A percentile compares a stretch with the other conserved stretches of the same genome.
These are phyloP conservation scores for Scolopax bukidnonensis DNA, from an alignment of 2,797 vertebrate genomes.

Conservation along the genomic window DNA sequence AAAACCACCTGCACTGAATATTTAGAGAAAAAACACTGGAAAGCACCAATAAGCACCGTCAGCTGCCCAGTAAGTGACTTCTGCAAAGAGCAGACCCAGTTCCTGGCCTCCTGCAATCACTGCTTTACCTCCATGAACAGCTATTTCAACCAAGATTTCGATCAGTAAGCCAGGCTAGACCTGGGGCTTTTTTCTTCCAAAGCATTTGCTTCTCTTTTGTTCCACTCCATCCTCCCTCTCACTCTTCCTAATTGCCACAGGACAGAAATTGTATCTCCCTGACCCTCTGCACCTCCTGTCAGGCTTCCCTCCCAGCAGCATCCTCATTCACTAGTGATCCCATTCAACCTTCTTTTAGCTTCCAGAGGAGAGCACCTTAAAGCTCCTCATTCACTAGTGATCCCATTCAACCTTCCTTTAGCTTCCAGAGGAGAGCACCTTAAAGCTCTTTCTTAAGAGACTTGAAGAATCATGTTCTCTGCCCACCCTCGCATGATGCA, in stretches of 20 bases:
- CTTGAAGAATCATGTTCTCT: neutral
- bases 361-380: neutral
- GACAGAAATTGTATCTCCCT: neutral
- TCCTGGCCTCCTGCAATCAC: neutral
- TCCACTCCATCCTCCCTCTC: neutral
- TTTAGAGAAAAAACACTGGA: neutral
- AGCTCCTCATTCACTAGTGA: neutral
- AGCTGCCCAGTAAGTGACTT: neutral
- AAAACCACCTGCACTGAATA: neutral
- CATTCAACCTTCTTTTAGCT: neutral
- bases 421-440: neutral
- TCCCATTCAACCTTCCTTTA: neutral
- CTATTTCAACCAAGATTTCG: neutral
- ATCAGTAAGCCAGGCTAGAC: neutral
- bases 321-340: neutral
- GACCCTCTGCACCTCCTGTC: neutral
- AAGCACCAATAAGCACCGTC: neutral
- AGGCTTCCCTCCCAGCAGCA: neutral
- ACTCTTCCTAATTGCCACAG: neutral
- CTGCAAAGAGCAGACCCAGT: neutral
- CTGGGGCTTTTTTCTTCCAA: neutral
- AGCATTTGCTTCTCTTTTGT: neutral
- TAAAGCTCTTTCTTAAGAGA: neutral
- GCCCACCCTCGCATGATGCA: rapidly evolving
- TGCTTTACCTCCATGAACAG: neutral